A percentile compares a stretch with the other conserved stretches of the same genome.
Evolutionary conservation across 2,797 vertebrate genomes (phyloP).

Genomic region (Pseudochirops cupreus): DNA sequence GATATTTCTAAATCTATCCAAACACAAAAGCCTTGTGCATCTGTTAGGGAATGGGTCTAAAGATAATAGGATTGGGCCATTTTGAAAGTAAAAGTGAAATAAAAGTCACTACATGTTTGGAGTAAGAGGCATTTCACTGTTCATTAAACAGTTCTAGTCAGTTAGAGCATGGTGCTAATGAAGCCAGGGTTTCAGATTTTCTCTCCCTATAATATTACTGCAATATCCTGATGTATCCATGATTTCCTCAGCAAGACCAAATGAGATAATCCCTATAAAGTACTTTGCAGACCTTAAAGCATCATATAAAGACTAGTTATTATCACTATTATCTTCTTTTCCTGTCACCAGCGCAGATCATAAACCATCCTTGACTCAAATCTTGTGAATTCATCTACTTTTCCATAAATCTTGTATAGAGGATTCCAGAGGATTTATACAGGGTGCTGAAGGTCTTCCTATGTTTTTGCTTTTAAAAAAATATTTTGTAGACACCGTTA

Average conservation of each 20-base stretch:
- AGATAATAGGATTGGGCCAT: not conserved
- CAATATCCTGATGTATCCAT: not conserved
- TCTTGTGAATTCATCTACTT: not conserved
- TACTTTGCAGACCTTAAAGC: not conserved
- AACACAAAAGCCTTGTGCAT: not conserved
- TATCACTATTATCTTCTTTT: not conserved
- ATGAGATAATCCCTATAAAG: not conserved
- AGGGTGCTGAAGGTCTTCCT: not conserved
- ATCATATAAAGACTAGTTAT: not conserved
- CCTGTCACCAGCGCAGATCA: not conserved
- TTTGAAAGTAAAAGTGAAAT: not conserved
- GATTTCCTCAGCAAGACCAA: not conserved
- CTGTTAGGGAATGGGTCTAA: constrained; percentile 1
- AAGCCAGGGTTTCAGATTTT: not conserved
- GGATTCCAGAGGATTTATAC: not conserved
- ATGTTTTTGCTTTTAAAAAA: not conserved
- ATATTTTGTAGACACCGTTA: not conserved
- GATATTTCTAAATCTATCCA: constrained; percentile 39
- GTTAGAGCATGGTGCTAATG: not conserved
- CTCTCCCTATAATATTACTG: not conserved
- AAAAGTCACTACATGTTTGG: not conserved
- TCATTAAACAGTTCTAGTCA: not conserved
- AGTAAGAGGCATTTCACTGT: not conserved
- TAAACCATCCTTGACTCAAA: not conserved
- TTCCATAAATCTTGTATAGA: not conserved